phyloP scores from a whole-genome alignment of 2,113 vertebrate species.

The Gopherus evgoodei region DNA sequence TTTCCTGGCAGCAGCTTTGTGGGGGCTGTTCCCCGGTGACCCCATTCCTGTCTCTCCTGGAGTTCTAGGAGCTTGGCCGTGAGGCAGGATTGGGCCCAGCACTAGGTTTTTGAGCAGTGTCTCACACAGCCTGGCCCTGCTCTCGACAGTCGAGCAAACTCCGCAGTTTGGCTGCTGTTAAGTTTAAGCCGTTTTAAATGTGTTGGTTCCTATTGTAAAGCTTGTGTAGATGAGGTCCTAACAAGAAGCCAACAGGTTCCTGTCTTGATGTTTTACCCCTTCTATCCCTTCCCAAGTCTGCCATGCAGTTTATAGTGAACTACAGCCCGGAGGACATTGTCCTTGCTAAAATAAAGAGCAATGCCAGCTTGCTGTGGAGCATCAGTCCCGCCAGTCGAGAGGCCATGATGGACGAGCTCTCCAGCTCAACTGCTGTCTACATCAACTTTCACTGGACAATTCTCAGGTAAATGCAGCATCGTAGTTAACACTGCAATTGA shows the following conservation, averaged over 20 bases:
- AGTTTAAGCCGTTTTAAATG: not conserved
- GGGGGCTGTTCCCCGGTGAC: not conserved
- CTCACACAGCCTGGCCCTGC: not conserved
- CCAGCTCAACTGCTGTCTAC: slow-evolving; percentile 73
- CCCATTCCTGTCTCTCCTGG: not conserved
- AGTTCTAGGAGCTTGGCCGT: not conserved
- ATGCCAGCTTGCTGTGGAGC: slow-evolving; percentile 78
- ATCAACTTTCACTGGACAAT: slow-evolving; percentile 71
- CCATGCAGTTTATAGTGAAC: slow-evolving; percentile 76
- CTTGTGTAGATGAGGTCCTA: not conserved
- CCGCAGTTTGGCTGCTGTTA: not conserved
- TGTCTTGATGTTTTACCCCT: not conserved
- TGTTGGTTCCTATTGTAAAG: not conserved
- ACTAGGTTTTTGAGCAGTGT: not conserved
- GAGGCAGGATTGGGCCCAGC: not conserved
- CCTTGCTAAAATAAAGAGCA: slow-evolving; percentile 80
- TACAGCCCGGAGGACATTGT: slow-evolving; percentile 70
- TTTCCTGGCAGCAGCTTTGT: not conserved
- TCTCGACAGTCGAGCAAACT: not conserved
- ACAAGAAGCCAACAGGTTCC: not conserved
- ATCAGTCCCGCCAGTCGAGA: slow-evolving; percentile 74
- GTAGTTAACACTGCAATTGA: not conserved
- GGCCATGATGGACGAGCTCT: slow-evolving; percentile 73
- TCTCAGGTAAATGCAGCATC: slow-evolving; percentile 28
- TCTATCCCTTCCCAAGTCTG: slow-evolving; percentile 18